Evolutionary conservation across 2,888 invertebrate genomes (phyloP).

Genomic region (Linyphia triangularis): DNA sequence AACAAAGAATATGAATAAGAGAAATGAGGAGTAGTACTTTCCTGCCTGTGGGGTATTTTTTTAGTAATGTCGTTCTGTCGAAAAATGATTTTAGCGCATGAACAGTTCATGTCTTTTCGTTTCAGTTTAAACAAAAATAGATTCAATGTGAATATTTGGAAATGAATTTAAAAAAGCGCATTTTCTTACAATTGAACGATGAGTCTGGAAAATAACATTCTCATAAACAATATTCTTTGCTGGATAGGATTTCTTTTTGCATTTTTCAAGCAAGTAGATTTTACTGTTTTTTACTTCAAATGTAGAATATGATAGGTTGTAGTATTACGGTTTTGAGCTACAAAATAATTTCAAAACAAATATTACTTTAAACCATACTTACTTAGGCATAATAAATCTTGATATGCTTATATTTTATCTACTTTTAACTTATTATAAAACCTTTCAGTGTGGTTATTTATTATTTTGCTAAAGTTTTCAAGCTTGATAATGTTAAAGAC

Average conservation of each 20-base stretch:
- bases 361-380: too few relatives aligned
- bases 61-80: background rate
- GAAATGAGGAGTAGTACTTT: background rate
- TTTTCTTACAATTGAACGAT: background rate
- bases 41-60: background rate
- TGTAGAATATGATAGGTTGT: too few relatives aligned
- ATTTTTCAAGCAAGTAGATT: too few relatives aligned
- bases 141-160: too few relatives aligned
- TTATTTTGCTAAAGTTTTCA: too few relatives aligned
- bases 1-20: background rate
- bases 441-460: too few relatives aligned
- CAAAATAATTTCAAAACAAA: too few relatives aligned
- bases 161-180: background rate
- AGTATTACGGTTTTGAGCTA: too few relatives aligned
- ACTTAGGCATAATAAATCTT: too few relatives aligned
- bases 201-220: background rate
- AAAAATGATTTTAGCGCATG: background rate
- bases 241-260: background rate
- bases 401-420: too few relatives aligned
- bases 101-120: slow-evolving; percentile 14
- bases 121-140: background rate
- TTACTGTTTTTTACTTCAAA: background rate
- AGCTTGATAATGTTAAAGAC: too few relatives aligned
- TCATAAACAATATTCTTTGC: background rate
- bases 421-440: too few relatives aligned